phyloP scores from a whole-genome alignment of 2,113 vertebrate genomes.

The Heliornis fulica region DNA sequence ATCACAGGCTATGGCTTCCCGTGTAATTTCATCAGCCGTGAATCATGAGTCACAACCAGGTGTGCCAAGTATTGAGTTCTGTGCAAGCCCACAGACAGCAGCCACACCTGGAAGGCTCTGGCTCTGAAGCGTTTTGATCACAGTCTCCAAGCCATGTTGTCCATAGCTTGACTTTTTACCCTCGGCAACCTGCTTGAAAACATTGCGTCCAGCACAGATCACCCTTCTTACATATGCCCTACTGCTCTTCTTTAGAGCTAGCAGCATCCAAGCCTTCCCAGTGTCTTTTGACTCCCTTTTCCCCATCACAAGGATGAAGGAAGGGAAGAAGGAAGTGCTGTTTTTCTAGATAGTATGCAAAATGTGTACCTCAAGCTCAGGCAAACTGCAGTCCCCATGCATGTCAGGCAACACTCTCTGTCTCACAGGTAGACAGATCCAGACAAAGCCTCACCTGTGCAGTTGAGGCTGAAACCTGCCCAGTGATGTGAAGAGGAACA shows the following conservation, averaged over 20 bases:
- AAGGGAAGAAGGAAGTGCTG: background rate
- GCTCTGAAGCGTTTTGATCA: background rate
- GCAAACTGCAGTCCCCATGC: background rate
- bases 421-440: background rate
- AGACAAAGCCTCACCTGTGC: background rate
- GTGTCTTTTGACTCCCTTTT: background rate
- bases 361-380: background rate
- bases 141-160: background rate
- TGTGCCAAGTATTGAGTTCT: background rate
- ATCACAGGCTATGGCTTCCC: background rate
- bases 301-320: background rate
- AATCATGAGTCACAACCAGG: background rate
- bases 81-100: rapidly evolving
- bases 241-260: background rate
- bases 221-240: background rate
- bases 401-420: background rate
- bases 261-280: background rate
- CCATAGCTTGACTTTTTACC: background rate
- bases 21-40: rapidly evolving
- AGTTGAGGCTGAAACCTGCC: background rate
- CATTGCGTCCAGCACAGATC: background rate
- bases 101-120: background rate
- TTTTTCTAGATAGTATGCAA: background rate
- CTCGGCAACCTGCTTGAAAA: background rate
- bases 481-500: background rate